Base-by-base conservation (phyloP, 2,888 invertebrate genomes). In the Diachrysia chrysitis region DNA sequence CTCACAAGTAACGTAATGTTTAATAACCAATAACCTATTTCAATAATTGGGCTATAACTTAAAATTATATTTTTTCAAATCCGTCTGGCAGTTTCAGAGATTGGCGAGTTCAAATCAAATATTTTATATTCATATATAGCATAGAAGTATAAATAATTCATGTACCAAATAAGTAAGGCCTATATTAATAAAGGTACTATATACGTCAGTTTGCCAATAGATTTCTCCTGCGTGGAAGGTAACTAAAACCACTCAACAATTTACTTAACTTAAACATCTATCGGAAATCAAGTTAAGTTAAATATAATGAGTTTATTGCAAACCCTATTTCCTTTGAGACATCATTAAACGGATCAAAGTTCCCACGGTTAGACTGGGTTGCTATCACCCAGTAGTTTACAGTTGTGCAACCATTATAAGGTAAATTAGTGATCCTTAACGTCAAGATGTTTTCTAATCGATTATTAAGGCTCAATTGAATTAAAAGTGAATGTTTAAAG, bases 371-470 rank as follows among this genome's bases (percentile, higher is more conserved):
- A 42, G 17, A 48, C 32, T 46, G 57, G 62, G 64, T 72, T 65
- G 66, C 67, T 56, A 58, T 17, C 62, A 68, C 63, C 73, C 63
- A 54, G 62, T 48, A 48, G 67, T 63, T 65, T 21, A 54, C 19
- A 63, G 67, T 78, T 78, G 62, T 37, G 51, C 46, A 75, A 78
- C 68, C 64, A 46, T 63, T 64, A 51, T 79, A 69, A 72, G 55
- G 57, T 53, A 58, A 71, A 60, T 66, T 64, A 73, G 62, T 65
- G 66, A 67, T 72, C 69, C 72, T 67, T 70, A 69, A 58, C 69
- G 58, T 59, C 62, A 42, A 62, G 42, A 57, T 48, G 60, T 61
- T 79, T 81, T 80, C 66, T 72, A 82, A 81, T 79, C 69, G 66
- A 74, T 79, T 69, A 64, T n/a, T 29, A 68, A 67, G 58, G 62